Conservation (phyloP, 2,797 vertebrate genomes). For the Acrossocheilus wenchowensis region DNA sequence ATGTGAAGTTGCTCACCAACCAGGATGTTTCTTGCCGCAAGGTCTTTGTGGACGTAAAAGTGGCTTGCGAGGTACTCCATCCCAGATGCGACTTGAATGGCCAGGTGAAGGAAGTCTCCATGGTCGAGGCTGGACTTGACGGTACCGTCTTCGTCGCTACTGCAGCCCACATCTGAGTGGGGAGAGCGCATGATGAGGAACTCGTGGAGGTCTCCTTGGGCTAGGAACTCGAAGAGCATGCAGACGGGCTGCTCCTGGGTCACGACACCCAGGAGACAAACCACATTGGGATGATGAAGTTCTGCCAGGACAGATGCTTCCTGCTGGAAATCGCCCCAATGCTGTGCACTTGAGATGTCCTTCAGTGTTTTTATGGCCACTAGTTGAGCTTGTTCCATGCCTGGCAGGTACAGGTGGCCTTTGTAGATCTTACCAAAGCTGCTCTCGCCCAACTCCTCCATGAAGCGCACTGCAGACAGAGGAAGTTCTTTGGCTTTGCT, state of each 20-base stretch:
- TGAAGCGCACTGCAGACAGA: slow-evolving; percentile 95
- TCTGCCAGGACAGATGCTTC: slow-evolving; percentile 90
- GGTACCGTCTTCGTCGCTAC: slow-evolving; percentile 95
- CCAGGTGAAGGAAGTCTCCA: slow-evolving; percentile 93
- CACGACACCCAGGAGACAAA: slow-evolving; percentile 93
- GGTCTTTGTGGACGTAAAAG: slow-evolving; percentile 95
- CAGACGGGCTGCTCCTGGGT: slow-evolving; percentile 96
- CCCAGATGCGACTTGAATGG: slow-evolving; percentile 90
- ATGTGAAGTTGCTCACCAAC: slow-evolving; percentile 95
- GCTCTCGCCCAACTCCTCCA: slow-evolving; percentile 97
- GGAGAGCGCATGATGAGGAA: slow-evolving; percentile 98
- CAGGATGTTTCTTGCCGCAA: slow-evolving; percentile 93
- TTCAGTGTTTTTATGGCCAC: slow-evolving; percentile 97
- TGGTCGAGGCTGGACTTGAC: slow-evolving; percentile 97
- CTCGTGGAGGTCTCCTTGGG: slow-evolving; percentile 96
- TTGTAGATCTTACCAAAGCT: slow-evolving; percentile 96
- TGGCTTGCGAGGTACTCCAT: slow-evolving; percentile 97
- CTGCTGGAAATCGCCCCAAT: slow-evolving; percentile 96
- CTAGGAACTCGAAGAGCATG: slow-evolving; percentile 94
- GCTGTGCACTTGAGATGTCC: slow-evolving; percentile 88
- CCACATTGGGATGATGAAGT: slow-evolving; percentile 93
- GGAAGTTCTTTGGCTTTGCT: slow-evolving; percentile 96
- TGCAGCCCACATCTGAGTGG: slow-evolving; percentile 95
- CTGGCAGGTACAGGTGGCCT: slow-evolving; percentile 95
- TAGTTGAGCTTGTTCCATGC: slow-evolving; percentile 96